Percentiles rank a stretch among this genome's conserved stretches.
Evolutionary conservation across 37 sponge, comb jelly and placozoan species (phyloP).

Genomic region (Diacarnus erythraeanus): DNA sequence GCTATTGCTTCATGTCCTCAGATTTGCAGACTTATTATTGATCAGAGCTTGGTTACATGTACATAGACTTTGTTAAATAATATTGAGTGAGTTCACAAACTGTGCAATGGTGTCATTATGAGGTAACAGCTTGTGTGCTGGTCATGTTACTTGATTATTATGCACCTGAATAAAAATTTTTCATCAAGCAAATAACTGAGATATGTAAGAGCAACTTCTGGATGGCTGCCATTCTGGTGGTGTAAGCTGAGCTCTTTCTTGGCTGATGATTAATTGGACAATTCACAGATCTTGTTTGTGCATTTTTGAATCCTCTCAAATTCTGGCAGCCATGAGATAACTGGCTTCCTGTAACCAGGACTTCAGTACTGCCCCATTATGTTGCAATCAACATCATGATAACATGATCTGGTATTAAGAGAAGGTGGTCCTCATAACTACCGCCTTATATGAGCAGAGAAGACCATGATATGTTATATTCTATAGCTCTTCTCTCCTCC

Average conservation of each 20-base stretch:
- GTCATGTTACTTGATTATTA: not conserved
- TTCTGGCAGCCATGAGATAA: slow-evolving; percentile 14
- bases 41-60: no score
- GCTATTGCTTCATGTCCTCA: not conserved
- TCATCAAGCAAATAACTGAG: not conserved
- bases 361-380: not conserved
- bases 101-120: no score
- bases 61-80: no score
- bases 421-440: slow-evolving; percentile 14
- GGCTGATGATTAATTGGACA: slow-evolving; percentile 1
- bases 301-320: slow-evolving; percentile 19
- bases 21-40: not conserved
- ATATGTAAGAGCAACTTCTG: no score
- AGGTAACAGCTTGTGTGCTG: no score
- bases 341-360: slow-evolving; percentile 15
- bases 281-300: slow-evolving; percentile 8
- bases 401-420: slow-evolving; percentile 9
- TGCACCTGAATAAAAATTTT: not conserved
- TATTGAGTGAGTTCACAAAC: no score
- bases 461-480: slow-evolving; percentile 6
- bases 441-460: slow-evolving; percentile 27
- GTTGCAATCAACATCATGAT: not conserved
- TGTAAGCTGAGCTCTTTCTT: not conserved
- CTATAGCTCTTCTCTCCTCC: not conserved
- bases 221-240: not conserved